Conservation (phyloP, 2,797 vertebrate genomes). For the Gambelia wislizenii region DNA sequence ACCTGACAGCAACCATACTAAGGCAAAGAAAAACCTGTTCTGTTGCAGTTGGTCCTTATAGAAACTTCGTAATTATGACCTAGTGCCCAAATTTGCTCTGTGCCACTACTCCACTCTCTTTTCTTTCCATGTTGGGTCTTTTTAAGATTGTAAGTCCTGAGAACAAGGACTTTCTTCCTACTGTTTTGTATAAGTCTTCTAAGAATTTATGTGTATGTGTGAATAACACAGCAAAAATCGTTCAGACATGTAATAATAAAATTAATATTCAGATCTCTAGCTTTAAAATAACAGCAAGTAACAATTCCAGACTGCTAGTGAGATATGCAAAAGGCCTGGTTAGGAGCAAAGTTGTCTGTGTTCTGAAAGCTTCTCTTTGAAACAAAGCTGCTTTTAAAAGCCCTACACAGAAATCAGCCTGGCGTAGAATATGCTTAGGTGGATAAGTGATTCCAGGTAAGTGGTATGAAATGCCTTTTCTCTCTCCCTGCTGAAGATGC, state of each 20-base stretch:
- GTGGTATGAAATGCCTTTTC: background rate
- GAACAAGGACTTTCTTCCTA: background rate
- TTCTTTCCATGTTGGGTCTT: background rate
- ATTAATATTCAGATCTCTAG: background rate
- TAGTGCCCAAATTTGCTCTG: background rate
- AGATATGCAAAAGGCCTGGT: background rate
- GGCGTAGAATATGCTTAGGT: background rate
- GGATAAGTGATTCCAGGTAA: background rate
- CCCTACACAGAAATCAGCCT: background rate
- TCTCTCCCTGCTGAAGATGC: background rate
- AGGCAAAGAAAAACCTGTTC: too few species aligned
- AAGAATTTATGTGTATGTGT: background rate
- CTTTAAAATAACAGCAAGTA: background rate
- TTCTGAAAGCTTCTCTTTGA: background rate
- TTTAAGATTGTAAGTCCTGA: background rate
- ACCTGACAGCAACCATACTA: background rate
- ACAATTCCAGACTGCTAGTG: background rate
- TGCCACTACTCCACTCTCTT: background rate
- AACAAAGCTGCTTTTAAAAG: background rate
- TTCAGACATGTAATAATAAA: background rate
- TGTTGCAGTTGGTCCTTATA: background rate
- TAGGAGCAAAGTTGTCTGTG: background rate
- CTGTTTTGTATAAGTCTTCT: background rate
- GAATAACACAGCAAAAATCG: background rate
- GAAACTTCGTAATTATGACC: background rate